Base-by-base conservation (phyloP, 2,797 vertebrate genomes). In the Xenentodon cancila region DNA sequence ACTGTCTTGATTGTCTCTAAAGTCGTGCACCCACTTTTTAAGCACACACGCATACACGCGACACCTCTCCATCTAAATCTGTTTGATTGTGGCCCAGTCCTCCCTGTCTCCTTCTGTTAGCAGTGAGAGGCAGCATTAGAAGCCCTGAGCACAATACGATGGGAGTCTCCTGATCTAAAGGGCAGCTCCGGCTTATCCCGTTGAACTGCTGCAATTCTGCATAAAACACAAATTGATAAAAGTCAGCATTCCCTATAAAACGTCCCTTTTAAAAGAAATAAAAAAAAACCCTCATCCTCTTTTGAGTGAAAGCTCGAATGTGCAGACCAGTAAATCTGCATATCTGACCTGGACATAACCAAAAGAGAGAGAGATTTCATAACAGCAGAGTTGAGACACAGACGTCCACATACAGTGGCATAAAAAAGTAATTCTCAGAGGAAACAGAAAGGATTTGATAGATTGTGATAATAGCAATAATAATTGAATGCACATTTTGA, bases 21-120 rank as follows among this genome's bases (percentile, higher is more conserved):
- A 74, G 72, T 43, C 53, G 19, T 45, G 37, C 27, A 52, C 57
- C 54, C 37, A 55, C 46, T 13, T 47, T 46, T 34, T 25, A 47
- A 60, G 19, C 62, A 21, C 48, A 46, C 25, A 12, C 19, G 34
- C 42, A 37, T 44, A 58, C 44, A 73, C 77, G 55, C 50, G 59
- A 64, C 81, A 78, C 82, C 82, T 84, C 84, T 93, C 88, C 89
- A 59, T 87, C 90, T 72, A 68, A 92, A 94, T 92, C 88, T 91
- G 81, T 84, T 86, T 93, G 87, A 94, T 95, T 95, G 92, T 93
- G 92, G 84, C 89, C 84, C 85, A 64, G 82, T 88, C 85, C 85
- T 63, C 53, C 75, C 83, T 87, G 84, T 90, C 84, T 90, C 88
- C 82, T 90, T 78, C 82, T 80, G 88, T 88, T 88, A 90, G 80